These are phyloP conservation scores for Prosapia bicincta DNA, from an alignment of 2,888 invertebrate genomes.

Conservation along the genomic window DNA sequence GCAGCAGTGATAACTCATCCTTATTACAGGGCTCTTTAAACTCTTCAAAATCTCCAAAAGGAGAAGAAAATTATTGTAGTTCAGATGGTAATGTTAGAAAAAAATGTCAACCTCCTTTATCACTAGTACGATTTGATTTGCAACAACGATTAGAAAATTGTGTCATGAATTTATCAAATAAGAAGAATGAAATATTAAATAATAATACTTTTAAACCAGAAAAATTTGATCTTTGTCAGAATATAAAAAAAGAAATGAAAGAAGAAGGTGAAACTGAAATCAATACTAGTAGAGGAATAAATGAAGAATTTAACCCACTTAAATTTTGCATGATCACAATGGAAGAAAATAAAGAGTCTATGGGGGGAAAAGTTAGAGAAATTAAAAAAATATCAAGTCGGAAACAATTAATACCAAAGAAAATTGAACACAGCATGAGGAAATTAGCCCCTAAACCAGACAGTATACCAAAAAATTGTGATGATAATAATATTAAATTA, in stretches of 20 bases:
- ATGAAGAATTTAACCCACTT: conserved; percentile 34
- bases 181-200: background rate
- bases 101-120: conserved; percentile 9
- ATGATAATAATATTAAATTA: background rate
- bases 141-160: conserved; percentile 39
- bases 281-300: background rate
- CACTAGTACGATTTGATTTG: conserved; percentile 35
- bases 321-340: conserved; percentile 44
- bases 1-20: background rate
- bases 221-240: background rate
- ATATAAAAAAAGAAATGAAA: conserved; percentile 4
- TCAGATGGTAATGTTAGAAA: background rate
- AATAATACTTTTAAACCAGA: background rate
- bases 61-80: background rate
- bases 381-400: conserved; percentile 30
- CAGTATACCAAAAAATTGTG: background rate
- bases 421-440: conserved; percentile 27
- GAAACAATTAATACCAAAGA: conserved; percentile 35
- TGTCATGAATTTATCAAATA: conserved; percentile 33
- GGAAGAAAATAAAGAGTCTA: conserved; percentile 36
- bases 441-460: conserved; percentile 29
- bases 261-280: background rate
- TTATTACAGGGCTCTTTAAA: background rate
- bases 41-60: background rate
- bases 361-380: conserved; percentile 15